A percentile compares a stretch with the other conserved stretches of the same genome.
Conservation (phyloP, 2,113 vertebrate species). For the cattle (Bos taurus) region DNA sequence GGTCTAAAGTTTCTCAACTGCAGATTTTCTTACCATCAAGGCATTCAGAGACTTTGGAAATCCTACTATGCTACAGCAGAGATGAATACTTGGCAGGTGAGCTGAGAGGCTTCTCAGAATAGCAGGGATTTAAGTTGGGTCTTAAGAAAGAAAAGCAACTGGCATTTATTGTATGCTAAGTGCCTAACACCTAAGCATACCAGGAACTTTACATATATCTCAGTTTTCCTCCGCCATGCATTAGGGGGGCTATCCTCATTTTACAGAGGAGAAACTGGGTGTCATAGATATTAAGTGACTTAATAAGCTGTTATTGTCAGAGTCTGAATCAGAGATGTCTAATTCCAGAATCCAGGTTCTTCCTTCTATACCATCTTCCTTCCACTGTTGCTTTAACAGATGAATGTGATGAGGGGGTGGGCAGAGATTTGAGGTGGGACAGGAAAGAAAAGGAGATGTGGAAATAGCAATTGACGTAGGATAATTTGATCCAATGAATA, state of each 20-base stretch:
- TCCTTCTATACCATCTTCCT: not conserved
- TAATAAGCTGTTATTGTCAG: not conserved
- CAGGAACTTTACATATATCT: not conserved
- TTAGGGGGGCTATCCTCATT: not conserved
- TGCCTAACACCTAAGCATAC: not conserved
- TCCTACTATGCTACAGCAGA: fast-evolving
- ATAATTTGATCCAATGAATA: not conserved
- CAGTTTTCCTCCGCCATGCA: not conserved
- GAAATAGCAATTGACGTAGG: not conserved
- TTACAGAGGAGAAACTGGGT: not conserved
- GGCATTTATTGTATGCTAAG: not conserved
- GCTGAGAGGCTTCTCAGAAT: not conserved
- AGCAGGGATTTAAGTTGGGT: not conserved
- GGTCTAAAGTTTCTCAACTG: not conserved
- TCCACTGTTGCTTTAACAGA: not conserved
- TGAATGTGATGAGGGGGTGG: too few relatives aligned
- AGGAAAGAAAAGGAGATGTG: not conserved
- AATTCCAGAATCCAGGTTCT: not conserved
- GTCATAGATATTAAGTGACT: not conserved
- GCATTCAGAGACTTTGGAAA: not conserved
- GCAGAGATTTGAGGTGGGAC: not conserved
- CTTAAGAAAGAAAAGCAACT: not conserved
- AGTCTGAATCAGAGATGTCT: not conserved
- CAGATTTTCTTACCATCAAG: not conserved
- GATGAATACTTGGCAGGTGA: not conserved